Base-by-base conservation (phyloP, 2,113 vertebrate species). In the Vulpes ferrilata region DNA sequence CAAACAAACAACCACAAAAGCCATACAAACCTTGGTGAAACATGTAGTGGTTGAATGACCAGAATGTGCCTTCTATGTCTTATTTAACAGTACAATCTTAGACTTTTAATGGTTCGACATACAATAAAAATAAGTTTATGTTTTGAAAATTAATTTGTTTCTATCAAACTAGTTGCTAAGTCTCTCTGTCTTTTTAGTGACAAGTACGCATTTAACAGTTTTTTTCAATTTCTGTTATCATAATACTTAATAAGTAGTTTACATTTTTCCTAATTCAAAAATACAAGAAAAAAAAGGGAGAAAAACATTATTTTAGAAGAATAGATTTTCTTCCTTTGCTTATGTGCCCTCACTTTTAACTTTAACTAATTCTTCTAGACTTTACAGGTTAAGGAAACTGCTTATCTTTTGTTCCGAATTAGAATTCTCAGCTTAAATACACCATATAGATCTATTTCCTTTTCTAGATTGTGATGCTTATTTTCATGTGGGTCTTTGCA, bases 1-100 rank as follows among this genome's bases (percentile, higher is more conserved):
- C 16, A 96, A 94, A 73, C 64, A 96, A 94, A 86, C 23, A 97
- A 74, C 15, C 71, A 53, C 84, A 71, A 65, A 73, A 94, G 79
- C 17, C 23, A 65, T 53, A 23, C 13, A 35, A 43, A 30, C 4
- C 16, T 94, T 84, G 16, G 13, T 55, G 55, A 90, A 90, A 81
- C 17, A 7, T 23, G 93, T 86, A 73, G 25, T 93, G 25, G 11
- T 35, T 27, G 4, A 73, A 78, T 38, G 25, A 1, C 6, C 83
- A 57, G 60, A 60, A 62, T 85, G 15, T 85, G 32, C 15, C 17
- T 82, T 97, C 43, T 83, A 20, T 53, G 32, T 93, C 0, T 74
- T 30, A 8, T 65, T 65, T 91, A 96, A 35, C 11, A 76, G 32
- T 17, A 71, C 43, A 10, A 48, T 71, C 55, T 95, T n/a, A 71